These are phyloP conservation scores for Carassius auratus DNA, from an alignment of 2,113 vertebrate genomes.

Conservation along the genomic window DNA sequence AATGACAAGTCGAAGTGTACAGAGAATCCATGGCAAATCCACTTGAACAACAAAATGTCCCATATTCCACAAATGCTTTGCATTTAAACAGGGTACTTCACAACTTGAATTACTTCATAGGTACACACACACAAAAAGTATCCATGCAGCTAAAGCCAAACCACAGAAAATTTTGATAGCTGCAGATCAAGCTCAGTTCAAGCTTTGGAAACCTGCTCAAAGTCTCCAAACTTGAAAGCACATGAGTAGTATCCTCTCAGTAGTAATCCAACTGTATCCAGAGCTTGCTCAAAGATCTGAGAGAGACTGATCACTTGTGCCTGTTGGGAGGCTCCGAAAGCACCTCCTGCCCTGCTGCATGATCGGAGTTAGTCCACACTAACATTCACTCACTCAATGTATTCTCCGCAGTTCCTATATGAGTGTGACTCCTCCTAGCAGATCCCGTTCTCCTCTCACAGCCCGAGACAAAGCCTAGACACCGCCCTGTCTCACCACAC, in stretches of 20 bases:
- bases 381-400: constrained; percentile 35
- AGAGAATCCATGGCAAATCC: constrained; percentile 67
- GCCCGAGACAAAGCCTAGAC: constrained; percentile 76
- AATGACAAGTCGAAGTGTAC: constrained; percentile 68
- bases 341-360: constrained; percentile 56
- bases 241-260: background rate
- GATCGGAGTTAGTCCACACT: constrained; percentile 27
- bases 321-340: constrained; percentile 29
- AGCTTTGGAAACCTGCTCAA: constrained; percentile 11
- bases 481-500: constrained; percentile 77
- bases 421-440: constrained; percentile 63
- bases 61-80: constrained; percentile 75
- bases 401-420: constrained; percentile 52
- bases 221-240: constrained; percentile 31
- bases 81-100: constrained; percentile 65
- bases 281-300: constrained; percentile 51
- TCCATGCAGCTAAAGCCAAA: constrained; percentile 46
- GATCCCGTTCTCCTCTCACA: constrained; percentile 62
- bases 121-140: constrained; percentile 25
- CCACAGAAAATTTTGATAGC: background rate
- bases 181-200: background rate
- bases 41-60: constrained; percentile 72
- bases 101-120: constrained; percentile 62
- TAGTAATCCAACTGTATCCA: constrained; percentile 47
- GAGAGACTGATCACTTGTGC: constrained; percentile 47